These are phyloP conservation scores for Trichosurus vulpecula DNA, from an alignment of 2,797 vertebrate genomes.

Conservation along the genomic window DNA sequence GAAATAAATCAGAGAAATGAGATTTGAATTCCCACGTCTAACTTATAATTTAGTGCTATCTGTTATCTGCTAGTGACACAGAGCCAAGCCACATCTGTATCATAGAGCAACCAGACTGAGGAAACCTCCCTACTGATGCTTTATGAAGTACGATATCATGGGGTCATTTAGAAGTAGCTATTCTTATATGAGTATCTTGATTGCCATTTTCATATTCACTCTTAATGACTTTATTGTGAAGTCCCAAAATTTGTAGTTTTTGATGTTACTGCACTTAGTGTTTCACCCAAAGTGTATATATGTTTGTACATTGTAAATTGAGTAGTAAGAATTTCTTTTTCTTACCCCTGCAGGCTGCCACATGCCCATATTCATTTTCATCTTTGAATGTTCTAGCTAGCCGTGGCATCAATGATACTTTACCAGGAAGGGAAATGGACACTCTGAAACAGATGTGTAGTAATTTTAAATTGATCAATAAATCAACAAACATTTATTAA, in stretches of 20 bases:
- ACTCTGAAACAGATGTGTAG: background rate
- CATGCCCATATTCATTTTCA: background rate
- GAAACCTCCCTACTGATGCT: background rate
- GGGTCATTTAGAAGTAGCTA: background rate
- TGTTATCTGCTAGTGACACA: background rate
- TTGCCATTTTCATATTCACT: background rate
- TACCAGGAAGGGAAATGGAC: background rate
- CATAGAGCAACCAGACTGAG: background rate
- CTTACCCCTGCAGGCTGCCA: background rate
- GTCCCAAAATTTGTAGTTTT: background rate
- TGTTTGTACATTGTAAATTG: background rate
- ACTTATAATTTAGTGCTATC: background rate
- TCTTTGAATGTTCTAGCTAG: background rate
- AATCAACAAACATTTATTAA: background rate
- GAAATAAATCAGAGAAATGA: background rate
- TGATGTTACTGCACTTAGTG: background rate
- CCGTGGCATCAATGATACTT: background rate
- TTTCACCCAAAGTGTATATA: background rate
- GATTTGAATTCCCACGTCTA: background rate
- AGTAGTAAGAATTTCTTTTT: background rate
- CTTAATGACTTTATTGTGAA: background rate
- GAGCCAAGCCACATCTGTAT: background rate
- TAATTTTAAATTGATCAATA: background rate
- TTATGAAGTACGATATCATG: background rate
- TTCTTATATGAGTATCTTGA: background rate